These are phyloP conservation scores for Ceramica pisi DNA, from an alignment of 2,888 invertebrate genomes.

Conservation along the genomic window DNA sequence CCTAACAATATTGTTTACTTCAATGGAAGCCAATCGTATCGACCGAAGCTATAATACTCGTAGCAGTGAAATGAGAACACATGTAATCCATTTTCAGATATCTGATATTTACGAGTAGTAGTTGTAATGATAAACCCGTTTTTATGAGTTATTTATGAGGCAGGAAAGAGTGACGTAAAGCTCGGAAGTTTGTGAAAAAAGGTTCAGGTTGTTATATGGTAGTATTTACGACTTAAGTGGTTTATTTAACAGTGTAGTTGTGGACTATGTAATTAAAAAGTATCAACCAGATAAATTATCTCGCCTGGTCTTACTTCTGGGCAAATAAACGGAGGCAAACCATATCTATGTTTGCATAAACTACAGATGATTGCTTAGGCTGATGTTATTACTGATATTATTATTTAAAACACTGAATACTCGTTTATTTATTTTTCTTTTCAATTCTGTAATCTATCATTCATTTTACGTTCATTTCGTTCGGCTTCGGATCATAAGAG, in stretches of 20 bases:
- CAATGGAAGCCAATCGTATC: constrained; percentile 18
- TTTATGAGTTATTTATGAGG: constrained; percentile 35
- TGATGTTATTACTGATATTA: no score
- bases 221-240: not conserved
- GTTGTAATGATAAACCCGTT: constrained; percentile 19
- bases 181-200: not conserved
- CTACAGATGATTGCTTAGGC: no score
- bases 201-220: not conserved
- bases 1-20: constrained; percentile 42
- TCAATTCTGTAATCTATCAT: not conserved
- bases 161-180: constrained; percentile 5
- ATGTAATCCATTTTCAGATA: constrained; percentile 47
- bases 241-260: not conserved
- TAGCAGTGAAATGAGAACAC: constrained; percentile 24
- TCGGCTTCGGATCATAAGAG: not conserved
- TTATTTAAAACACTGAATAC: not conserved
- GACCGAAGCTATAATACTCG: constrained; percentile 18
- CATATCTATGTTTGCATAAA: no score
- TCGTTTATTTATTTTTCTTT: not conserved
- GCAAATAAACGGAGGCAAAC: no score
- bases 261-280: not conserved
- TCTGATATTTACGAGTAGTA: constrained; percentile 32
- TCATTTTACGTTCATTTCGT: not conserved
- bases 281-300: not conserved
- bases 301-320: no score